A percentile compares a stretch with the other conserved stretches of the same genome.
Conservation (phyloP, 2,113 vertebrate species). For the Eidolon helvum region DNA sequence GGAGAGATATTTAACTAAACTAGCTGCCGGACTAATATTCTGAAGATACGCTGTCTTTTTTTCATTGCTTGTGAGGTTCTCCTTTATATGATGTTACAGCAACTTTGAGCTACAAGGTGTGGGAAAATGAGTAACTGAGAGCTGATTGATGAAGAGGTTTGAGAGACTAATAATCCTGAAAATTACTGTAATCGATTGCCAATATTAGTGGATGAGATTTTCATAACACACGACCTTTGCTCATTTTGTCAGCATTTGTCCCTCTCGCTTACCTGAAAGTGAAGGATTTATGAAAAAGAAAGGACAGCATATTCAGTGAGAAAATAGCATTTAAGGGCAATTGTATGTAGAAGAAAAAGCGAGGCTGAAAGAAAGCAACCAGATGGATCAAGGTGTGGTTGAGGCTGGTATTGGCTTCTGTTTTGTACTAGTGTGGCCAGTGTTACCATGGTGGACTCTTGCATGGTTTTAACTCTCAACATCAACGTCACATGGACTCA, state of each 20-base stretch:
- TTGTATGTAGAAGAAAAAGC: neutral
- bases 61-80: neutral
- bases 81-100: neutral
- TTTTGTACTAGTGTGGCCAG: neutral
- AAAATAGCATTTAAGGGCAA: neutral
- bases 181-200: neutral
- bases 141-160: neutral
- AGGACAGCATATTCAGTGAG: neutral
- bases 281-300: neutral
- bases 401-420: neutral
- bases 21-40: neutral
- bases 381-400: rapidly evolving
- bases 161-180: neutral
- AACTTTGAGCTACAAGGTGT: neutral
- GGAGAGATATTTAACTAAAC: constrained; percentile 9
- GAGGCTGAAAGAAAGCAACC: too few relatives aligned
- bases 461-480: neutral
- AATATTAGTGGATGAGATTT: neutral
- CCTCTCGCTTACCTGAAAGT: neutral
- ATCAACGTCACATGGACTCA: neutral
- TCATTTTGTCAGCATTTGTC: neutral
- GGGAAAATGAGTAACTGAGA: neutral
- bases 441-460: neutral
- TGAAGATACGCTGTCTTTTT: neutral
- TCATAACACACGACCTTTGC: neutral